phyloP scores from a whole-genome alignment of 2,113 vertebrate species.

The Nannospalax galili region DNA sequence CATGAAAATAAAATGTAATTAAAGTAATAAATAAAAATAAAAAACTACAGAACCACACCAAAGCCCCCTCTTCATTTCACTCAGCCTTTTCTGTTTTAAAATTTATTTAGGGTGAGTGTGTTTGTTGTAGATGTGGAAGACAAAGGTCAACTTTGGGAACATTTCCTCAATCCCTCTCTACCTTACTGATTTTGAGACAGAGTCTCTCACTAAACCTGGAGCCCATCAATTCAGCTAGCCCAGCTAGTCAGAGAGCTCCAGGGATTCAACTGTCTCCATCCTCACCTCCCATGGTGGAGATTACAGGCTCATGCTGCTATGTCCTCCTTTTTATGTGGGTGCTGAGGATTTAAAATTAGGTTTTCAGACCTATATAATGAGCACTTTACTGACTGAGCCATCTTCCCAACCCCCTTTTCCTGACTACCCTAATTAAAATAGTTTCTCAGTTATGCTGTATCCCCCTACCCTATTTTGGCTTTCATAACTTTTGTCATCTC shows the following conservation, averaged over 20 bases:
- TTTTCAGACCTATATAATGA: background rate
- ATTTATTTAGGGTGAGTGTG: background rate
- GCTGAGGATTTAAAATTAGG: background rate
- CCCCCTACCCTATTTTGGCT: background rate
- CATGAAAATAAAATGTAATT: background rate
- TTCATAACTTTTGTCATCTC: background rate
- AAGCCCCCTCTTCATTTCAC: background rate
- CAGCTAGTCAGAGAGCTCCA: background rate
- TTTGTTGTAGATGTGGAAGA: background rate
- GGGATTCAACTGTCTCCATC: background rate
- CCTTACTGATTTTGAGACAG: background rate
- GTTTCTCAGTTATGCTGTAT: background rate
- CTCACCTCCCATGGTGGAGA: background rate
- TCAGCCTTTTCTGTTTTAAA: conserved; percentile 1
- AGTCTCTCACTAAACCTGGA: background rate
- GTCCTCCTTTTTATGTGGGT: background rate
- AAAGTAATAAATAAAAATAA: background rate
- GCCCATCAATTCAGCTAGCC: background rate
- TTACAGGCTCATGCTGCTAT: background rate
- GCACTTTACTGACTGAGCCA: background rate
- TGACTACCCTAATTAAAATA: background rate
- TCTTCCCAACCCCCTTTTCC: too few relatives aligned
- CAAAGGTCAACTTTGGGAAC: background rate
- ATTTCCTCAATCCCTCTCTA: background rate
- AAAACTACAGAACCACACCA: background rate